A percentile compares a stretch with the other conserved stretches of the same genome.
phyloP scores from a whole-genome alignment of 2,113 vertebrate genomes.

The Chamaea fasciata region DNA sequence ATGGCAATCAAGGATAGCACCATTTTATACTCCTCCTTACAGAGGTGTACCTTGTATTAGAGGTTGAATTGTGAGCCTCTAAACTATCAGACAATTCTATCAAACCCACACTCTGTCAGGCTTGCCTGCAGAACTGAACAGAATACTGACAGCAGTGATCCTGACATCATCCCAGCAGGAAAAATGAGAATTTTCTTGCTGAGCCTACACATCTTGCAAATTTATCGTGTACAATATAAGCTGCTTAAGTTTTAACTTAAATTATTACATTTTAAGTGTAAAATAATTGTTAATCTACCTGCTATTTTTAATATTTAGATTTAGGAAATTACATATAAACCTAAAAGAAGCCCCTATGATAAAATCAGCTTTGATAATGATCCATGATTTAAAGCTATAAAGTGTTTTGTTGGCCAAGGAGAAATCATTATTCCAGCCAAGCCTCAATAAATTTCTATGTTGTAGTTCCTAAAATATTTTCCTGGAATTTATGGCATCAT shows the following conservation, averaged over 20 bases:
- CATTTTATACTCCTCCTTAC: not conserved
- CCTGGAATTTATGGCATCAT: slow-evolving; percentile 61
- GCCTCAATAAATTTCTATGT: slow-evolving; percentile 27
- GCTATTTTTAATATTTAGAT: not conserved
- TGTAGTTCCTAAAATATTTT: slow-evolving; percentile 59
- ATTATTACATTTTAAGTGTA: not conserved
- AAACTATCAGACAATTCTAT: not conserved
- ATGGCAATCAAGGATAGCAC: accelerated
- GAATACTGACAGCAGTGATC: accelerated
- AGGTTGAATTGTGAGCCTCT: not conserved
- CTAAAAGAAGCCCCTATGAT: not conserved
- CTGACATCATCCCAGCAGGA: not conserved
- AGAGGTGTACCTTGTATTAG: not conserved
- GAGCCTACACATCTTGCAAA: accelerated
- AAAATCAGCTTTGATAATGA: not conserved
- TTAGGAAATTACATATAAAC: not conserved
- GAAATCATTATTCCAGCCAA: slow-evolving; percentile 44
- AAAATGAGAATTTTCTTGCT: not conserved
- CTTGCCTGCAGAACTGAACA: not conserved
- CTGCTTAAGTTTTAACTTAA: not conserved
- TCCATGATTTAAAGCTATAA: not conserved
- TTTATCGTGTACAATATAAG: not conserved
- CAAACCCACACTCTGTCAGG: not conserved
- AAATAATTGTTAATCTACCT: not conserved
- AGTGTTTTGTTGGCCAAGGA: not conserved